phyloP scores from a whole-genome alignment of 1,140 invertebrate genomes.

The Drosophila erecta region DNA sequence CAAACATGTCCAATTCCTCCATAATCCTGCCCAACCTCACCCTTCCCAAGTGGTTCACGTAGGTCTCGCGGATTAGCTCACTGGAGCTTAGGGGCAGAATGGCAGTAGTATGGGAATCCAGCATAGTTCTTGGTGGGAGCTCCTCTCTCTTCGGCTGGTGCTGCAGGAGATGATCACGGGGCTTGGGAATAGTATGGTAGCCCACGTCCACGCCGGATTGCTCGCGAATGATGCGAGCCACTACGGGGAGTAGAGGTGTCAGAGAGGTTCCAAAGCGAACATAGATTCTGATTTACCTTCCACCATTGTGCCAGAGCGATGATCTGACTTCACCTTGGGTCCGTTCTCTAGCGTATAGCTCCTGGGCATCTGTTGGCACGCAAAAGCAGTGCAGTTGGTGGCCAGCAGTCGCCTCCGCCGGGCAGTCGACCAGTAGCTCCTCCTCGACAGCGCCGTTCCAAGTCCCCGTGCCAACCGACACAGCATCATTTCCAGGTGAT shows the following conservation, averaged over 20 bases:
- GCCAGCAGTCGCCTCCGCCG: neutral
- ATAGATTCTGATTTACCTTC: slow-evolving; percentile 25
- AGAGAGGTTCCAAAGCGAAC: neutral
- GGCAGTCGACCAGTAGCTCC: neutral
- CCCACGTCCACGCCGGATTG: slow-evolving; percentile 61
- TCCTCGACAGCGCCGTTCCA: slow-evolving; percentile 1
- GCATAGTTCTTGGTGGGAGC: slow-evolving; percentile 85
- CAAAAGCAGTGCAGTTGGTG: neutral
- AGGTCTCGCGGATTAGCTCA: slow-evolving; percentile 87
- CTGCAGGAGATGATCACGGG: slow-evolving; percentile 68
- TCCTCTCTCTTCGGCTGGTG: slow-evolving; percentile 74
- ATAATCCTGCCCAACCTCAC: slow-evolving; percentile 90
- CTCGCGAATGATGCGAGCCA: slow-evolving; percentile 49
- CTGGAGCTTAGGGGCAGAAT: slow-evolving; percentile 89
- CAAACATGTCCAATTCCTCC: slow-evolving; percentile 93
- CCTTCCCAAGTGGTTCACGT: slow-evolving; percentile 88
- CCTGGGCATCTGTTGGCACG: neutral
- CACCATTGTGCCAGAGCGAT: slow-evolving; percentile 41
- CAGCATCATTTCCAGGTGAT: slow-evolving; percentile 17
- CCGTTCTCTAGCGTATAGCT: neutral
- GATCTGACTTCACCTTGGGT: slow-evolving; percentile 26
- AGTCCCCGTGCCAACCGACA: slow-evolving; percentile 5
- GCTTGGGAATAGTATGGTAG: slow-evolving; percentile 66
- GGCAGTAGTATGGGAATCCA: slow-evolving; percentile 89
- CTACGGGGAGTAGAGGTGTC: slow-evolving; percentile 13